Percentiles rank a stretch among this genome's conserved stretches.
Conservation (phyloP, 2,113 vertebrate species). For the Microcebus murinus region DNA sequence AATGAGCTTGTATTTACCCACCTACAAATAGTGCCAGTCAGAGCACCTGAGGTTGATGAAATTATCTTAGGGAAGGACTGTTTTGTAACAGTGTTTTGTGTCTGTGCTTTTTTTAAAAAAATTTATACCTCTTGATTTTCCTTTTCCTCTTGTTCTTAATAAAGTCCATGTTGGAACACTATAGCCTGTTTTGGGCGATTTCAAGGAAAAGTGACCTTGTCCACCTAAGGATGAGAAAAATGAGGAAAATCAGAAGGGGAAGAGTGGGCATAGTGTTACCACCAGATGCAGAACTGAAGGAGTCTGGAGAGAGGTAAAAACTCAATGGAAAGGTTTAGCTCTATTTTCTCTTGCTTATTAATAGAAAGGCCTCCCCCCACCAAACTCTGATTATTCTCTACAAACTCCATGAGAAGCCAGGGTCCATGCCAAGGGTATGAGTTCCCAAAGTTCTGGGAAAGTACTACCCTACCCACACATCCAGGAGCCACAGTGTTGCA, state of each 20-base stretch:
- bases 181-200: not conserved
- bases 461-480: not conserved
- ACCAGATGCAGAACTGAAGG: not conserved
- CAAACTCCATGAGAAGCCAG: not conserved
- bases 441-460: not conserved
- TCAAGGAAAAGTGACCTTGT: not conserved
- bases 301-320: not conserved
- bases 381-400: not conserved
- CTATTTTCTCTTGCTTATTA: not conserved
- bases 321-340: not conserved
- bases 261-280: not conserved
- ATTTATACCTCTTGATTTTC: not conserved
- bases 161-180: constrained; percentile 11
- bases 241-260: not conserved
- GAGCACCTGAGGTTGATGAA: not conserved
- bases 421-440: not conserved
- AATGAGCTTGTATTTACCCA: not conserved
- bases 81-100: not conserved
- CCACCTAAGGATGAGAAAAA: not conserved
- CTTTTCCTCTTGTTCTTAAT: not conserved
- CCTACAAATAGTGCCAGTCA: not conserved
- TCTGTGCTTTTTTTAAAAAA: not conserved
- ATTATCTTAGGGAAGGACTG: not conserved
- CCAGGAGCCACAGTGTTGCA: not conserved
- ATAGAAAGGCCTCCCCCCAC: not conserved